Evolutionary conservation across 2,888 invertebrate genomes (phyloP), one percentile per base, ranked within the genome.

Genomic region (Rhodophaea formosa): DNA sequence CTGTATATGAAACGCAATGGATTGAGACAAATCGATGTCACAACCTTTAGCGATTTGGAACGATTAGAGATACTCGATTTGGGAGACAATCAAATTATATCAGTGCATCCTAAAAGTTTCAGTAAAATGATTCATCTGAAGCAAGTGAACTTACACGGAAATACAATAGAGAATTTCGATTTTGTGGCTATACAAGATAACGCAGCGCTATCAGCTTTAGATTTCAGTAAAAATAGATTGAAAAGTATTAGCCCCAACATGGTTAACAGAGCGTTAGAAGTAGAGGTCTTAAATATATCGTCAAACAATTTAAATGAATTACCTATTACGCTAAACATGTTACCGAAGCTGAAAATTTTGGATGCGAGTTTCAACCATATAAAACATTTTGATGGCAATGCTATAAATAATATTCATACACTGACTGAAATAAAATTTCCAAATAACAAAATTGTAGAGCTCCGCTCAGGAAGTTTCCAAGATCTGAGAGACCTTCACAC

Each of bases 301-400:
- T 94, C 95, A 60, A 97, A 97, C 79, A 93, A 93, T 58, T 83
- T 97, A 53, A 92, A 93, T 16, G 93, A 94, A 72, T 90, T 97
- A 61, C 96, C 97, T 3, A 87, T 92, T 55, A 94, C 95, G 35
- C 83, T 97, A 55, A 94, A 94, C 57, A 93, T 94, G 63, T 86
- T 97, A 64, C 92, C 93, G 23, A 93, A 93, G 64, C 85, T 97
- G 15, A 94, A 94, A 77, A 88, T 94, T 58, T 88, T 97, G 51
- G 96, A 97, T 79, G 89, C 97, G 59, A 96, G 96, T 74, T 94
- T 93, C 76, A 97, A 97, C 82, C 93, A 95, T 62, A 92, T 97
- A 43, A 93, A 94, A 68, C 88, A 92, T 59, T 92, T 97, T 58
- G 93, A 95, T 57, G 93, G 94, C 0, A 94, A 95, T 67, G 92